These are phyloP conservation scores for Apis laboriosa DNA, from an alignment of 1,140 invertebrate genomes.

Conservation along the genomic window DNA sequence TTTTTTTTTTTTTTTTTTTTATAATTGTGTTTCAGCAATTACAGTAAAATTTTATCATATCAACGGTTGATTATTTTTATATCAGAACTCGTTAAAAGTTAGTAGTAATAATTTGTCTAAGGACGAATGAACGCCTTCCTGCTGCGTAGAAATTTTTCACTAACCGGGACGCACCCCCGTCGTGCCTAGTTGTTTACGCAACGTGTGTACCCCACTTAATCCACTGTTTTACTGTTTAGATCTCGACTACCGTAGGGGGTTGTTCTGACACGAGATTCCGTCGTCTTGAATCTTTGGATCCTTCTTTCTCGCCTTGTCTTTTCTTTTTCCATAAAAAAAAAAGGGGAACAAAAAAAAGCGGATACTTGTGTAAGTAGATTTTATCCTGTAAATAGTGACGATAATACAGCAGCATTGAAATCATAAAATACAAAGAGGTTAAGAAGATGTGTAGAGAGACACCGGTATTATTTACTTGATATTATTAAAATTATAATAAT, in stretches of 20 bases:
- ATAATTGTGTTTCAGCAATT: background rate
- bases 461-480: background rate
- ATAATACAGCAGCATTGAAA: background rate
- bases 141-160: conserved; percentile 60
- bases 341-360: background rate
- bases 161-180: conserved; percentile 49
- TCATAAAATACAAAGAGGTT: background rate
- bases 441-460: background rate
- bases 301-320: conserved; percentile 18
- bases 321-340: conserved; percentile 26
- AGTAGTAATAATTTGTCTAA: conserved; percentile 5
- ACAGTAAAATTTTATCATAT: background rate
- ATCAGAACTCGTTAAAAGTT: background rate
- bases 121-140: conserved; percentile 22
- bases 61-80: conserved; percentile 17
- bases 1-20: background rate
- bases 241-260: conserved; percentile 69
- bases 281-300: conserved; percentile 31
- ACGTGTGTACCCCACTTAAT: conserved; percentile 68
- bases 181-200: conserved; percentile 61
- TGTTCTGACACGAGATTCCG: conserved; percentile 56
- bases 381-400: background rate
- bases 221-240: conserved; percentile 69
- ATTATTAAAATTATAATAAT: no score
- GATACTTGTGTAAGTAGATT: background rate